A percentile compares a stretch with the other conserved stretches of the same genome.
phyloP scores from a whole-genome alignment of 2,113 vertebrate species.

The Heteronetta atricapilla region DNA sequence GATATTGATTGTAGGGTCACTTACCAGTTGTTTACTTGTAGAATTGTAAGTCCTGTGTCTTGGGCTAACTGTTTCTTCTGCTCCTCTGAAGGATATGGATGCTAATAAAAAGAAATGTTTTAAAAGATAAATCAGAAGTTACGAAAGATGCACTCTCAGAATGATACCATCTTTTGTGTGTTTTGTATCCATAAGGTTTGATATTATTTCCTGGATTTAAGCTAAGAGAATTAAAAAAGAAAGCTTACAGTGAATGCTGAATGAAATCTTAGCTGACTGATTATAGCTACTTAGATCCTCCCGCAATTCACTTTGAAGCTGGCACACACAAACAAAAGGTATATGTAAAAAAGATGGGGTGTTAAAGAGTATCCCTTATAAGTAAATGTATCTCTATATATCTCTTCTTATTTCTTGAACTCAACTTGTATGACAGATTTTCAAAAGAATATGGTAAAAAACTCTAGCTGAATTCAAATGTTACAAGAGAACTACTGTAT shows the following conservation, averaged over 20 bases:
- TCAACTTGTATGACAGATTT: neutral
- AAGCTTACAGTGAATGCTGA: neutral
- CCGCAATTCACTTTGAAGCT: neutral
- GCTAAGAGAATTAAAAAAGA: neutral
- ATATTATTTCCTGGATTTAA: constrained; percentile 29
- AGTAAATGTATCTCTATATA: neutral
- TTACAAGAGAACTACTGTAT: neutral
- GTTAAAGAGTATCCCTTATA: neutral
- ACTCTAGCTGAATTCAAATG: neutral
- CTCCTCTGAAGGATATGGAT: constrained; percentile 99
- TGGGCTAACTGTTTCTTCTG: constrained; percentile 99
- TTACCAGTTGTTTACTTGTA: constrained; percentile 99
- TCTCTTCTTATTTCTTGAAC: neutral
- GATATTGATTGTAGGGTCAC: constrained; percentile 79
- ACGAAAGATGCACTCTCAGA: constrained; percentile 72
- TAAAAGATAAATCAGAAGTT: constrained; percentile 80
- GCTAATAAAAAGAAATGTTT: constrained; percentile 86
- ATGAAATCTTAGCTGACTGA: neutral
- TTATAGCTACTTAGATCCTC: neutral
- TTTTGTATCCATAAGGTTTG: constrained; percentile 52
- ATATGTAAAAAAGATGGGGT: neutral
- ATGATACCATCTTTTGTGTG: constrained; percentile 67
- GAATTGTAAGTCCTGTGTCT: constrained; percentile 99
- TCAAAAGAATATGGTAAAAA: neutral
- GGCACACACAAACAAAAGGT: neutral